phyloP scores from a whole-genome alignment of 23 tunicate species.

The Styela clava region DNA sequence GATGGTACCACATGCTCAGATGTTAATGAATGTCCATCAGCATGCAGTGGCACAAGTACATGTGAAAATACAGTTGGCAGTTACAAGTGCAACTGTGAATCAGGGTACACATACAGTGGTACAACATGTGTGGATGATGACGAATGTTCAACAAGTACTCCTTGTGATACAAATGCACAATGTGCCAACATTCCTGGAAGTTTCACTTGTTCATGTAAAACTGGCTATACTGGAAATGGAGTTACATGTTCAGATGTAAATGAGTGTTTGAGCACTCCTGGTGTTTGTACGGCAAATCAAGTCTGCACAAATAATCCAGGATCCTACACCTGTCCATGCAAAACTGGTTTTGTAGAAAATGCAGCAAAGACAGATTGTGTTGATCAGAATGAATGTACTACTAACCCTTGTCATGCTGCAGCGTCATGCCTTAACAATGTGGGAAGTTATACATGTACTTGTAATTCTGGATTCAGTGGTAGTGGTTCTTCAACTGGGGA shows the following conservation, averaged over 20 bases:
- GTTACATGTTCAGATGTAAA: conserved; percentile 10
- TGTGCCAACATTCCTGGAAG: conserved; percentile 25
- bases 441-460: conserved; percentile 23
- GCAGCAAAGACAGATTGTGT: conserved; percentile 5
- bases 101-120: conserved; percentile 22
- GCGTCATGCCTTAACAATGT: conserved; percentile 12
- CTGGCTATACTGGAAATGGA: conserved; percentile 26
- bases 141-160: conserved; percentile 8
- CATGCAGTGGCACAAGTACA: neutral
- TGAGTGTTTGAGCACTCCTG: conserved; percentile 3
- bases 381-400: conserved; percentile 25
- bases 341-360: conserved; percentile 5
- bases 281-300: neutral
- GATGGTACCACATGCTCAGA: conserved; percentile 7
- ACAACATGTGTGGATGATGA: conserved; percentile 15
- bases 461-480: conserved; percentile 24
- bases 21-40: conserved; percentile 28
- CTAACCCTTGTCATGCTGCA: neutral
- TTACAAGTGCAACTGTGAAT: conserved; percentile 14
- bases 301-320: conserved; percentile 4
- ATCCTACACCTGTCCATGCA: conserved; percentile 17
- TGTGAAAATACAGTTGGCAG: conserved; percentile 14
- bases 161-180: neutral
- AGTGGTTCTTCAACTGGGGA: neutral
- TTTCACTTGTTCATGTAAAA: conserved; percentile 22